Evolutionary conservation across 2,797 vertebrate genomes (phyloP), one percentile per base, ranked within the genome.

Genomic region (Caiman crocodilus): DNA sequence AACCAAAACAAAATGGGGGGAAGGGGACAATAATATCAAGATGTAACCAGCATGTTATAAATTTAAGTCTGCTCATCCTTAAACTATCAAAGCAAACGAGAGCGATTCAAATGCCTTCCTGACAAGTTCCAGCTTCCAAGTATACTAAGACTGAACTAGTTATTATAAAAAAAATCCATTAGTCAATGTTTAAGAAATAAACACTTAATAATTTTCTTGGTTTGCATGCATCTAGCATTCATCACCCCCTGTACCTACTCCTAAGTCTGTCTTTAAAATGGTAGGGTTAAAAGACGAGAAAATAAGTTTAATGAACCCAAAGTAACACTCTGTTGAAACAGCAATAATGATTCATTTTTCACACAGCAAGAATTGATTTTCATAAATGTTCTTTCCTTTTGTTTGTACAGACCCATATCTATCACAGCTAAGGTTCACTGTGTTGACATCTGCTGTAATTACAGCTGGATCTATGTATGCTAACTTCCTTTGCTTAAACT

Each of bases 381-480:
- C 88, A 73, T 78, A 83, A 78, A 76, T 50, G 73, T 60, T 92
- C 92, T 92, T 88, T 87, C 81, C 76, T 90, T 78, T 79, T 80
- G 20, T 55, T 85, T 50, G 3, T 73, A 82, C 91, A 96, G 93
- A 57, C 84, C 75, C n/a, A 3, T 82, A 94, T 92, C 90, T 15
- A 26, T 96, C 95, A 95, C 95, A 18, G 35, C 88, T 30, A 76
- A 86, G 28, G 82, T 87, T 92, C 58, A 10, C 2, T 2, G 28
- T 78, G 91, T 94, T 96, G 96, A 95, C 91, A 77, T 57, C 64
- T 61, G 81, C 55, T 92, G 79, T 96, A 97, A 97, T 97, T 95
- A 93, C 14, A 71, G 82, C 79, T 60, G 61, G 87, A 96, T 87
- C 65, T 25, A 94, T 7, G 73, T 74, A 74, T 26, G 11, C 92